Percentiles rank a stretch among this genome's conserved stretches.
Evolutionary conservation across 2,113 vertebrate genomes (phyloP).

Genomic region (Gymnarchus niloticus): DNA sequence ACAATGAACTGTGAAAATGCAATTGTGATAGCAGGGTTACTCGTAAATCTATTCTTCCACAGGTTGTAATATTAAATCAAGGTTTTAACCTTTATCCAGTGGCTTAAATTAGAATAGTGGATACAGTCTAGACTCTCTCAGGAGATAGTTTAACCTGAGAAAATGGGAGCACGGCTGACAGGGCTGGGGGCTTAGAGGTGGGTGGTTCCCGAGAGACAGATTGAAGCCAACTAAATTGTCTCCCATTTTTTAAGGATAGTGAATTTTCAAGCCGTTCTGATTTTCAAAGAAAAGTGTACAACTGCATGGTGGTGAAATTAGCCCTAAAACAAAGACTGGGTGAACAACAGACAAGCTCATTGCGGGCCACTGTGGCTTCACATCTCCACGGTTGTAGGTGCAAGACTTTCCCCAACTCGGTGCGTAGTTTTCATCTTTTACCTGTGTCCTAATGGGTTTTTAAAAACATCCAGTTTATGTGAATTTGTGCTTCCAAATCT

Average conservation of each 20-base stretch:
- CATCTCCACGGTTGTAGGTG: not conserved
- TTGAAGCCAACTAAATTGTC: not conserved
- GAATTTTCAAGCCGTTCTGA: not conserved
- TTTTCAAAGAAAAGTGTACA: not conserved
- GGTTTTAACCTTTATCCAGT: not conserved
- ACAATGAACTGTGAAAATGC: not conserved
- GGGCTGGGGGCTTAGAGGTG: not conserved
- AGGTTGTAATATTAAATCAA: not conserved
- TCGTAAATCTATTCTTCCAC: not conserved
- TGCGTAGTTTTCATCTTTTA: not conserved
- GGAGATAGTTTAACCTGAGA: constrained; percentile 16
- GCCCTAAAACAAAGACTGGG: not conserved
- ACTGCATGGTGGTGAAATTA: not conserved
- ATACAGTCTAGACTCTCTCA: not conserved
- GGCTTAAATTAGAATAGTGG: not conserved
- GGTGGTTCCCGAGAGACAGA: not conserved
- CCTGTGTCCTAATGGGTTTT: not conserved
- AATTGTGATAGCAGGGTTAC: not conserved
- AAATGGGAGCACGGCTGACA: not conserved
- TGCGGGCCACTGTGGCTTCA: not conserved
- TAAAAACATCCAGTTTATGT: not conserved
- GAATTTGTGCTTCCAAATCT: not conserved
- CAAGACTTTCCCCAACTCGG: not conserved
- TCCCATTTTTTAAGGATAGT: not conserved
- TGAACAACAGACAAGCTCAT: not conserved